Base-by-base conservation (phyloP, 92 coral and sea anemone species). In the Pocillopora meandrina region DNA sequence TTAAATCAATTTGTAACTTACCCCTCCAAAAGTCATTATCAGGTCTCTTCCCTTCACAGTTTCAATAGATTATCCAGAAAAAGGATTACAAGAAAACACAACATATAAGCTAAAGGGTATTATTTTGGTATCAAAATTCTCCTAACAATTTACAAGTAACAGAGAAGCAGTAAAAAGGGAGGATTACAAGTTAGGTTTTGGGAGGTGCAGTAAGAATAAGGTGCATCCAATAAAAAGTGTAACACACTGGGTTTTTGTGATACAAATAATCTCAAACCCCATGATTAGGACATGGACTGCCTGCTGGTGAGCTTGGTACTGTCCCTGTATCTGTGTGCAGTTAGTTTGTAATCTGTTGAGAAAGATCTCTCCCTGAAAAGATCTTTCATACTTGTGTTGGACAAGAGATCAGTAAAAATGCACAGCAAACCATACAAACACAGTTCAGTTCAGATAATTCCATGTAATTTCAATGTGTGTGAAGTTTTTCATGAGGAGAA, bases 371-470 rank as follows among this genome's bases (percentile, higher is more conserved):
- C 97, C 93, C 80, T 97, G 97, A 65, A 93, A 91, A 14, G 95
- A 94, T n/a, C 93, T 87, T 78, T 97, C 95, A 72, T 93, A 97
- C 74, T 94, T 94, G 86, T 94, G 97, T 76, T 93, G 92, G 34
- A 91, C 99, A 52, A 97, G 90, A 69, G 98, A 91, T 59, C 95
- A 90, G 72, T 97, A 97, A 85, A 97, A 97, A 82, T 97, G 98
- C 4, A 94, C 61, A 3, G 99, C 99, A 91, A 97, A 97, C 85
- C 92, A 84, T 1, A 97, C 88, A 75, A 97, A 97, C 57, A 97
- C 78, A 35, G 92, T 80, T 49, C 99, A 4, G 99, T 97, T 0
- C 98, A 97, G 84, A 97, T 95, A n/a, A 97, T 26, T 85, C 99
- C 99, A 97, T 5, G 99, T 97, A 19, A 85, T 85, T 83, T 97